Evolutionary conservation across 2,888 invertebrate species (phyloP).

Genomic region (Drosophila multiciliata): DNA sequence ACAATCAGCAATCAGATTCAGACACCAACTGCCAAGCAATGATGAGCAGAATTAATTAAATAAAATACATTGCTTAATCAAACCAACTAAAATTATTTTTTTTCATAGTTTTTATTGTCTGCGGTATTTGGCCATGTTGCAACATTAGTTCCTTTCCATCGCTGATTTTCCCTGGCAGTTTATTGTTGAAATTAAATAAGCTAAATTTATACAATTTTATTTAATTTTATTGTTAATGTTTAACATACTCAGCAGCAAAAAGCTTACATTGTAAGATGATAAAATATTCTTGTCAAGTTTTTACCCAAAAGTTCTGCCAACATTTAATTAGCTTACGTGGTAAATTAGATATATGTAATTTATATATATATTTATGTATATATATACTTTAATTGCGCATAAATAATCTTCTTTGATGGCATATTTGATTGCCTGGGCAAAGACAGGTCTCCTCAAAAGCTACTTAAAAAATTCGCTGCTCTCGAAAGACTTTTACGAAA

Average conservation of each 20-base stretch:
- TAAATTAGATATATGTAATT: neutral
- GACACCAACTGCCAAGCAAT: neutral
- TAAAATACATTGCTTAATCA: neutral
- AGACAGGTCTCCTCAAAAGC: neutral
- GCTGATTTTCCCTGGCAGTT: no score
- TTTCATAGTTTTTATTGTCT: neutral
- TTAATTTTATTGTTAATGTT: no score
- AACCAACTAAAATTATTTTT: neutral
- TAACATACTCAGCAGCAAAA: no score
- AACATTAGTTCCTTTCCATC: no score
- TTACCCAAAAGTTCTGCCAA: neutral
- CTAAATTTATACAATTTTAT: no score
- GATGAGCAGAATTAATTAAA: neutral
- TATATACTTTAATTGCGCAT: conserved; percentile 3
- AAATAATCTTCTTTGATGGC: conserved; percentile 10
- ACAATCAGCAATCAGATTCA: neutral
- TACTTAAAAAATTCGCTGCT: neutral
- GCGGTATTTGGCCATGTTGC: no score
- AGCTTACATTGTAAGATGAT: neutral
- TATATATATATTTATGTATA: neutral
- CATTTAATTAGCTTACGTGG: neutral
- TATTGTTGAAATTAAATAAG: no score
- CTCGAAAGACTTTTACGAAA: neutral
- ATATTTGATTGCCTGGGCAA: neutral
- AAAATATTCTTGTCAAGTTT: neutral